Conservation (phyloP, 2,888 invertebrate species). For the Phaonia tiefii region DNA sequence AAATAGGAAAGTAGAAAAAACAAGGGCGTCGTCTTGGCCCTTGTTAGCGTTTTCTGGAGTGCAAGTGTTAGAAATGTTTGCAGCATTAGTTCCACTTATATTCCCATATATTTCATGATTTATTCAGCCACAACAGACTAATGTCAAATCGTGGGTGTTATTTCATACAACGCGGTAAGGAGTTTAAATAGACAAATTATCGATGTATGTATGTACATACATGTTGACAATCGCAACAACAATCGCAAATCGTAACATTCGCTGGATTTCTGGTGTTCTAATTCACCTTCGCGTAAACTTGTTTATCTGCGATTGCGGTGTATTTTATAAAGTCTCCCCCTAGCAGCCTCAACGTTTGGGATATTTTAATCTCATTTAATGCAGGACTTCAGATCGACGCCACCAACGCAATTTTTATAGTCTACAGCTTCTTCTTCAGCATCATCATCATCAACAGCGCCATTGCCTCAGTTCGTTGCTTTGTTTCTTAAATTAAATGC, state of each 20-base stretch:
- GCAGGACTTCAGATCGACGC: neutral
- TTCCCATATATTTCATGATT: slow-evolving; percentile 35
- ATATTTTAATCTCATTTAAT: slow-evolving; percentile 52
- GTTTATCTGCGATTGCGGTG: too few species aligned
- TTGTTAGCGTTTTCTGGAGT: slow-evolving; percentile 25
- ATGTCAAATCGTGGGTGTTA: too few species aligned
- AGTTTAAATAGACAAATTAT: too few species aligned
- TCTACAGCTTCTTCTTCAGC: neutral
- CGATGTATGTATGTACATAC: too few species aligned
- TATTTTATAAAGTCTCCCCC: too few species aligned
- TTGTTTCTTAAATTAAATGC: slow-evolving; percentile 56
- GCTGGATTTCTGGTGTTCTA: too few species aligned
- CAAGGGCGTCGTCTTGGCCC: slow-evolving; percentile 18
- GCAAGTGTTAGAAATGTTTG: slow-evolving; percentile 14
- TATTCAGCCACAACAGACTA: slow-evolving; percentile 45
- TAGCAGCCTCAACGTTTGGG: slow-evolving; percentile 33
- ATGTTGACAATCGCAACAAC: too few species aligned
- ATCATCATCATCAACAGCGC: neutral
- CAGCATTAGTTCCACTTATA: slow-evolving; percentile 21
- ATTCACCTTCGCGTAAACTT: too few species aligned
- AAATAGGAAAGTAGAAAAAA: neutral
- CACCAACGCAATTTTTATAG: too few species aligned
- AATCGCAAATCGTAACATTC: too few species aligned
- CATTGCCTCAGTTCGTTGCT: neutral
- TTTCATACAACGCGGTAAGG: too few species aligned